These are phyloP conservation scores for Paramormyrops hopkinsi DNA, from an alignment of 2,797 vertebrate species.

Conservation along the genomic window DNA sequence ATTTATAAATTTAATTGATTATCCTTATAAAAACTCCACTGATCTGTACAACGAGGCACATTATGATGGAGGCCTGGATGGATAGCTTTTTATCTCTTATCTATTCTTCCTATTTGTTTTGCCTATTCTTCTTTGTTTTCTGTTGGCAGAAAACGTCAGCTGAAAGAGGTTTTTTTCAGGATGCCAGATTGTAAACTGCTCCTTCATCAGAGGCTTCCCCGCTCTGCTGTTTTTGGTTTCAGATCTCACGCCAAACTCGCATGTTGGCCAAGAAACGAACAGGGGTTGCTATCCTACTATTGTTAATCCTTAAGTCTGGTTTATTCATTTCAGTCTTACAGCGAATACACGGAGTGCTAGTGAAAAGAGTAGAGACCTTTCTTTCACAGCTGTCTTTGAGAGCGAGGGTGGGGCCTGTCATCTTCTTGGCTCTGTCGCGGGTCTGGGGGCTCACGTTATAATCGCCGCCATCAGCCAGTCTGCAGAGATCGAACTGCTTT, in stretches of 20 bases:
- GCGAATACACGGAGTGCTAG: not conserved
- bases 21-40: not conserved
- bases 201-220: not conserved
- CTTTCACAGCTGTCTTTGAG: not conserved
- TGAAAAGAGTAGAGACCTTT: not conserved
- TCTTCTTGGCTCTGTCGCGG: not conserved
- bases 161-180: conserved; percentile 8
- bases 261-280: not conserved
- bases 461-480: not conserved
- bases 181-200: not conserved
- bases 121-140: not conserved
- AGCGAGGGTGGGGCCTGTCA: not conserved
- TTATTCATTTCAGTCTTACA: not conserved
- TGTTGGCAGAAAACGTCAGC: not conserved
- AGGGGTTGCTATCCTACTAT: not conserved
- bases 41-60: not conserved
- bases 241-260: not conserved
- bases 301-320: not conserved
- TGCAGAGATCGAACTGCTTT: not conserved
- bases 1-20: not conserved
- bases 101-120: not conserved
- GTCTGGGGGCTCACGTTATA: not conserved
- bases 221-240: not conserved
- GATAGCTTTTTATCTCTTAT: not conserved
- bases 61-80: not conserved